Evolutionary conservation across 2,888 invertebrate species (phyloP).

Genomic region (Therioaphis trifolii): DNA sequence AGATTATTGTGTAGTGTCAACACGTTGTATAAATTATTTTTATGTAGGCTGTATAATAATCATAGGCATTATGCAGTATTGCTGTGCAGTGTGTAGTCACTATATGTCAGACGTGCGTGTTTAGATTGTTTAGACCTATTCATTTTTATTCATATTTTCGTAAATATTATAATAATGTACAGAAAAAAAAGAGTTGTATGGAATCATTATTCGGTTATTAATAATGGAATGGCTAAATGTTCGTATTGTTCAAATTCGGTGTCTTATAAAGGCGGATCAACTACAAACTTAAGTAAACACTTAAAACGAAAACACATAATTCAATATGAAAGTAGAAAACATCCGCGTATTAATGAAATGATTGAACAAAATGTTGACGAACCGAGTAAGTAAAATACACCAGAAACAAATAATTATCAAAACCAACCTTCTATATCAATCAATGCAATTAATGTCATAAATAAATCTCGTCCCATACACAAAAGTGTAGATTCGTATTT

Average conservation of each 20-base stretch:
- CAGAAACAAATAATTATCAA: not conserved
- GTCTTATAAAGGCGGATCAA: slow-evolving; percentile 19
- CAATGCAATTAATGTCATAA: slow-evolving; percentile 11
- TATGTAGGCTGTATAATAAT: too few relatives aligned
- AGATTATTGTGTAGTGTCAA: too few relatives aligned
- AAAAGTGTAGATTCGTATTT: slow-evolving; percentile 2
- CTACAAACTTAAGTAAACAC: slow-evolving; percentile 26
- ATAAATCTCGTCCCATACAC: slow-evolving; percentile 5
- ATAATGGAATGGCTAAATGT: slow-evolving; percentile 23
- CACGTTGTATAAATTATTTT: too few relatives aligned
- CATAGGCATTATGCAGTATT: not conserved
- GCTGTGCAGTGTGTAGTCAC: slow-evolving; percentile 8
- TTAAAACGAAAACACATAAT: slow-evolving; percentile 33
- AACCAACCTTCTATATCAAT: slow-evolving; percentile 6
- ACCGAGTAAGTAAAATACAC: not conserved
- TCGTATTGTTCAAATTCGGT: slow-evolving; percentile 17
- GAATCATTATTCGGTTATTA: slow-evolving; percentile 17
- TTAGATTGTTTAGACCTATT: not conserved
- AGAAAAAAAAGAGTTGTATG: slow-evolving; percentile 27
- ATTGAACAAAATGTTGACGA: slow-evolving; percentile 15
- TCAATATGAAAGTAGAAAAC: slow-evolving; percentile 20
- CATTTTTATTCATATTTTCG: not conserved
- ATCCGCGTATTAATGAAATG: slow-evolving; percentile 5
- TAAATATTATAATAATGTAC: slow-evolving; percentile 30
- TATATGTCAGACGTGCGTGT: not conserved